These are phyloP conservation scores for Steinernema scapterisci DNA, from an alignment of 2,888 invertebrate species.

Conservation along the genomic window DNA sequence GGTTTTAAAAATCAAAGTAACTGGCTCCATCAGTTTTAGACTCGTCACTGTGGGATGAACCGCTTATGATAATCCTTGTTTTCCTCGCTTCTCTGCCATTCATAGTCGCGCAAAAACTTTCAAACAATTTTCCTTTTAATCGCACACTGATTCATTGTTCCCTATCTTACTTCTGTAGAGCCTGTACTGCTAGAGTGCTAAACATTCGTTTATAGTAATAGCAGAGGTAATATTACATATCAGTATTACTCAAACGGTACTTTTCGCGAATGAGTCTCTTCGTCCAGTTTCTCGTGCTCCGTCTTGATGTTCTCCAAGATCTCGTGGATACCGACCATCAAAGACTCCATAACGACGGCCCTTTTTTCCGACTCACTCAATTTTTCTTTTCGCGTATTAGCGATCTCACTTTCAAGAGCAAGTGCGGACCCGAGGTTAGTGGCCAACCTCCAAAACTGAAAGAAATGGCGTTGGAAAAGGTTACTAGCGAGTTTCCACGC, in stretches of 20 bases:
- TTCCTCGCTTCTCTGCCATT: too few species aligned
- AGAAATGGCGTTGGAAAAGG: not conserved
- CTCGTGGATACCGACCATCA: constrained; percentile 16
- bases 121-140: too few species aligned
- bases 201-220: not conserved
- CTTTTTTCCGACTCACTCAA: not conserved
- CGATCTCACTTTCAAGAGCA: not conserved
- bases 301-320: constrained; percentile 24
- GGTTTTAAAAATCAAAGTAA: too few species aligned
- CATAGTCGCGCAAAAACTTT: too few species aligned
- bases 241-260: not conserved
- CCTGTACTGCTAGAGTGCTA: not conserved
- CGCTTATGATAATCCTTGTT: not conserved
- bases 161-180: too few species aligned
- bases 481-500: not conserved
- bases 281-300: constrained; percentile 11
- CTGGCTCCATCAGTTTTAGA: too few species aligned
- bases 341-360: constrained; percentile 4
- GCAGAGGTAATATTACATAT: not conserved
- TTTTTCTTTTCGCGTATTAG: not conserved
- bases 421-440: not conserved
- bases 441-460: constrained; percentile 15
- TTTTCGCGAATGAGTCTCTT: not conserved
- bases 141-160: too few species aligned
- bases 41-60: too few species aligned